phyloP scores from a whole-genome alignment of 23 tunicate genomes.

The Diplosoma virens region DNA sequence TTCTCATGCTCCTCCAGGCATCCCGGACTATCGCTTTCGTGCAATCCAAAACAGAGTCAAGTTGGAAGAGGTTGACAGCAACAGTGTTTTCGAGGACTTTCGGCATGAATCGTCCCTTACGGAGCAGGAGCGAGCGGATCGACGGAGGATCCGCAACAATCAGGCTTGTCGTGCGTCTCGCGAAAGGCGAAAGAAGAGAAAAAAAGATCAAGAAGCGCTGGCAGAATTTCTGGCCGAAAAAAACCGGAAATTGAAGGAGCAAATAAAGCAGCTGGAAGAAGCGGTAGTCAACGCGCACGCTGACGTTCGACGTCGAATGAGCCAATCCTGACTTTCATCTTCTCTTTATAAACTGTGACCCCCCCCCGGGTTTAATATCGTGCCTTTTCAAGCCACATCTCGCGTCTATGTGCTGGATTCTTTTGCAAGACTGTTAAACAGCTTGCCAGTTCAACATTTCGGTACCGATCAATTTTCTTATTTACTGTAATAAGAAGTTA shows the following conservation, averaged over 20 bases:
- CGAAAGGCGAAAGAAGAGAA: slow-evolving; percentile 40
- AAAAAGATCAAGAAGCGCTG: slow-evolving; percentile 2
- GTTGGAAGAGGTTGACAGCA: slow-evolving; percentile 12
- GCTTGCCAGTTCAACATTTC: too few relatives aligned
- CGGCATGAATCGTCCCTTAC: background rate
- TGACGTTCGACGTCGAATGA: background rate
- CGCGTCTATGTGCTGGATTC: too few relatives aligned
- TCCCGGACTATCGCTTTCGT: background rate
- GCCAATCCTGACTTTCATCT: background rate
- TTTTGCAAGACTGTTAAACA: too few relatives aligned
- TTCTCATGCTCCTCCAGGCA: background rate
- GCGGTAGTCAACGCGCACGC: background rate
- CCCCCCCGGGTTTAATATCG: too few relatives aligned
- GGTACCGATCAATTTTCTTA: too few relatives aligned
- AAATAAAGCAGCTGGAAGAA: slow-evolving; percentile 30
- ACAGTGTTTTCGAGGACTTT: background rate
- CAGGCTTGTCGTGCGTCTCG: slow-evolving; percentile 49
- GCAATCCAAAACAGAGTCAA: background rate
- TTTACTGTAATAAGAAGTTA: too few relatives aligned
- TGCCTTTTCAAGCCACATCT: too few relatives aligned
- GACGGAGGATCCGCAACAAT: slow-evolving; percentile 55
- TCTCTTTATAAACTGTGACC: too few relatives aligned
- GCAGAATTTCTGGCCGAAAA: slow-evolving; percentile 8
- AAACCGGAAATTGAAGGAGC: slow-evolving; percentile 10
- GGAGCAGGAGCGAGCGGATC: slow-evolving; percentile 36